Evolutionary conservation across 2,888 invertebrate species (phyloP).

Genomic region (Drosophila paramelanica): DNA sequence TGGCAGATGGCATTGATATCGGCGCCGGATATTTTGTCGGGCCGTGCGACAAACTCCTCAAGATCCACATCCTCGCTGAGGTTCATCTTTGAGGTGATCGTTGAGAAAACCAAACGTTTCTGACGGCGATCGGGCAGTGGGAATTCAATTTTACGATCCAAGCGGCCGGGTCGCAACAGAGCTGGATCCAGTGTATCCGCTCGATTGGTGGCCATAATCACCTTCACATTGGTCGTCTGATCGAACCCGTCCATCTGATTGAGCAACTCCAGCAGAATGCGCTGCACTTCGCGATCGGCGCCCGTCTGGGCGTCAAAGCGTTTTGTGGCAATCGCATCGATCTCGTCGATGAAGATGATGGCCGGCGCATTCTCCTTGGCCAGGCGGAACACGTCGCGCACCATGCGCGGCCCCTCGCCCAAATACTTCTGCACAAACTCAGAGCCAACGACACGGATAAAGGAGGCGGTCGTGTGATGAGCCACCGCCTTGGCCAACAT

Average conservation of each 20-base stretch:
- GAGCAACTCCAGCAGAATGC: conserved; percentile 97
- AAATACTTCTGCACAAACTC: conserved; percentile 99
- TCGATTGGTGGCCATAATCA: conserved; percentile 98
- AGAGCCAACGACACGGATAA: conserved; percentile 99
- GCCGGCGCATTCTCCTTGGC: conserved; percentile 99
- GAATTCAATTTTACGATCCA: conserved; percentile 99
- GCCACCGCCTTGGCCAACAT: conserved; percentile 99
- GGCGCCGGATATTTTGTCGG: conserved; percentile 99
- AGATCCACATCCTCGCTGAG: conserved; percentile 99
- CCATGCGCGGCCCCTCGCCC: conserved; percentile 99
- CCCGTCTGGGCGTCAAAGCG: conserved; percentile 99
- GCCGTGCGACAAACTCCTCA: conserved; percentile 99
- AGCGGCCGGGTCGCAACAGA: conserved; percentile 89
- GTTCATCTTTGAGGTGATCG: conserved; percentile 98
- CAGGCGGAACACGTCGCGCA: conserved; percentile 98
- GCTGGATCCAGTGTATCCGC: conserved; percentile 99
- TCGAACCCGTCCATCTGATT: conserved; percentile 99
- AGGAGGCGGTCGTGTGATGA: conserved; percentile 99
- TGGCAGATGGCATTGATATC: conserved; percentile 99
- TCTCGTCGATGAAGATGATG: conserved; percentile 99
- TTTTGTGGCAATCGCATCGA: conserved; percentile 99
- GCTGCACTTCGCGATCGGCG: conserved; percentile 98
- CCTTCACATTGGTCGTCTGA: conserved; percentile 99
- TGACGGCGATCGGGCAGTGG: conserved; percentile 95
- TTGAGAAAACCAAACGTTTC: conserved; percentile 98